Conservation (phyloP, 1,140 invertebrate genomes). For the Sycophaga agraensis region DNA sequence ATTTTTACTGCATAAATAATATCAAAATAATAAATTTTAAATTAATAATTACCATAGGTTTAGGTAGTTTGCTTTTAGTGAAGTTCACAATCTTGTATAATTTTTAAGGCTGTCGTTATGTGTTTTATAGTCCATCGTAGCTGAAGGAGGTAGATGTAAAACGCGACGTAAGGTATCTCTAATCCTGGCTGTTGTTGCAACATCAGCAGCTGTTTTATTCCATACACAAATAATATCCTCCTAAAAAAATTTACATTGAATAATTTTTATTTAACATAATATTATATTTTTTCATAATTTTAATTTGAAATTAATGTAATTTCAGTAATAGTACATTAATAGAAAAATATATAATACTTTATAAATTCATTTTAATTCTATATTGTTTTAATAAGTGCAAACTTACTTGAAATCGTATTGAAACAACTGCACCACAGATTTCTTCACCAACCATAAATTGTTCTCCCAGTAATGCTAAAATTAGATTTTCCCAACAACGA, state of each 20-base stretch:
- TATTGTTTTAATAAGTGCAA: not conserved
- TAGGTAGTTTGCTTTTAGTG: constrained; percentile 23
- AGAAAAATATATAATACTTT: not conserved
- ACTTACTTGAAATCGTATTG: constrained; percentile 84
- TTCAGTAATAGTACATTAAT: not conserved
- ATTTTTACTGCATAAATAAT: not conserved
- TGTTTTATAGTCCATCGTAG: constrained; percentile 95
- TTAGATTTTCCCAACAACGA: constrained; percentile 97
- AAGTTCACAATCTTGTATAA: constrained; percentile 41
- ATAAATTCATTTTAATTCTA: not conserved
- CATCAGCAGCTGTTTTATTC: constrained; percentile 92
- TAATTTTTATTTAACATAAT: too few species aligned
- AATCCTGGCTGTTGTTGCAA: constrained; percentile 83
- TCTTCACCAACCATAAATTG: constrained; percentile 99
- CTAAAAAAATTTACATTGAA: constrained; percentile 55
- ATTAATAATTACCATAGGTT: not conserved
- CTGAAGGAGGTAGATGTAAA: constrained; percentile 88
- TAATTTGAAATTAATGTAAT: not conserved
- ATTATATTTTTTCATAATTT: not conserved
- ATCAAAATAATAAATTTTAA: not conserved
- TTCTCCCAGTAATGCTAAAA: constrained; percentile 96
- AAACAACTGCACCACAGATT: constrained; percentile 97
- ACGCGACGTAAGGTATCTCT: constrained; percentile 92
- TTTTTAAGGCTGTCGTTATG: constrained; percentile 82
- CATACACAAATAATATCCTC: constrained; percentile 98